Base-by-base conservation (phyloP, 2,797 vertebrate genomes). In the Enteromius viviparus region DNA sequence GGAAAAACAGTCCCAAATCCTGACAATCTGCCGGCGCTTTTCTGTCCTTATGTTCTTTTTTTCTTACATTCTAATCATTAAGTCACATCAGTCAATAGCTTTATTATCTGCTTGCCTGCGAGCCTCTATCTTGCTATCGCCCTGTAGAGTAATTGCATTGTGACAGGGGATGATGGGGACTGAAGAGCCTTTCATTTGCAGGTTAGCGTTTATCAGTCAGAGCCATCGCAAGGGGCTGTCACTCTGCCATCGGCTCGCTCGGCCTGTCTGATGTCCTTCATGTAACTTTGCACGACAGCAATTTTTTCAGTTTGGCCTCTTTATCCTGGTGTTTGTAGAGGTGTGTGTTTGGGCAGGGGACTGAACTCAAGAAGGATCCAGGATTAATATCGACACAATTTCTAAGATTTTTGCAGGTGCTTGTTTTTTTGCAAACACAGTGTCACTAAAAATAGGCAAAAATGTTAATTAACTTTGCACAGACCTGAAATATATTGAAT, bases 71-170 rank as follows among this genome's bases (percentile, higher is more conserved):
- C 96, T 96, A 96, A 96, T 96, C 96, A 96, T 96, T 96, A 94
- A 96, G 95, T 96, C 95, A 95, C 95, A 96, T 96, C 96, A 96
- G 95, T 96, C 96, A 96, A 96, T 96, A 96, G 95, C 96, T 96
- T 96, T 96, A 96, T 96, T 96, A 96, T 96, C 96, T 95, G 95
- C 95, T 96, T 96, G 96, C 95, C 95, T 95, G 85, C 94, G 94
- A 96, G 95, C 95, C 95, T 96, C 95, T 96, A 96, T 96, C 96
- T 96, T 96, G 95, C 96, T 96, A 96, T 96, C 96, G 96, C 95
- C 95, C 96, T 96, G 95, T 96, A 95, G 94, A 92, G 96, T 96
- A 96, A 96, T 96, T 96, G 96, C 95, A 96, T 96, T 96, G 96
- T 96, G 96, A 96, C 96, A 96, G 95, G 93, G 94, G 95, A 96